phyloP scores from a whole-genome alignment of 2,888 invertebrate genomes.

The Patella caerulea region DNA sequence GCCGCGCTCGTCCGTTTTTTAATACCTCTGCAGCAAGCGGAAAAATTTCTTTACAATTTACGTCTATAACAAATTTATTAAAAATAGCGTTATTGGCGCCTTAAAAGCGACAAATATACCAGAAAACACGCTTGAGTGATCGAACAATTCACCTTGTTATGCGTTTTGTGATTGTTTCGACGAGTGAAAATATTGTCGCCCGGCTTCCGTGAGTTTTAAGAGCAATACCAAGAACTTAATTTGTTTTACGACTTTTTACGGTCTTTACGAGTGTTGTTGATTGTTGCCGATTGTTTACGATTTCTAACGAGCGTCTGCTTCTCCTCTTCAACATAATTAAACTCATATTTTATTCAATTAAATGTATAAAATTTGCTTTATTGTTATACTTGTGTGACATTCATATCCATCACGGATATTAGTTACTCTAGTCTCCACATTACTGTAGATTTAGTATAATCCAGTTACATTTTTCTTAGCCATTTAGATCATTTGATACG shows the following conservation, averaged over 20 bases:
- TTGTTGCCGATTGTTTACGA: slow-evolving; percentile 1
- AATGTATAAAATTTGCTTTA: no score
- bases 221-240: neutral
- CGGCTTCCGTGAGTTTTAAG: neutral
- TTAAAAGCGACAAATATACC: neutral
- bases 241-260: slow-evolving; percentile 2
- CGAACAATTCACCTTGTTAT: neutral
- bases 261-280: neutral
- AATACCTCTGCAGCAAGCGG: slow-evolving; percentile 2
- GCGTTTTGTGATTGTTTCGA: neutral
- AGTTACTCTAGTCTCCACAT: no score
- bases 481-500: no score
- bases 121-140: neutral
- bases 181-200: slow-evolving; percentile 4
- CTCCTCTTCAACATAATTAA: no score
- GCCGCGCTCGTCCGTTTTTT: neutral
- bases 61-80: neutral
- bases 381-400: no score
- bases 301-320: neutral
- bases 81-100: slow-evolving; percentile 4
- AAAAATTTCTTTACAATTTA: neutral
- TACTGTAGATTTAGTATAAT: no score
- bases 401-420: no score
- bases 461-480: no score
- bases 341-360: no score